Evolutionary conservation across 2,797 vertebrate genomes (phyloP).

Genomic region (Hylomyscus alleni): DNA sequence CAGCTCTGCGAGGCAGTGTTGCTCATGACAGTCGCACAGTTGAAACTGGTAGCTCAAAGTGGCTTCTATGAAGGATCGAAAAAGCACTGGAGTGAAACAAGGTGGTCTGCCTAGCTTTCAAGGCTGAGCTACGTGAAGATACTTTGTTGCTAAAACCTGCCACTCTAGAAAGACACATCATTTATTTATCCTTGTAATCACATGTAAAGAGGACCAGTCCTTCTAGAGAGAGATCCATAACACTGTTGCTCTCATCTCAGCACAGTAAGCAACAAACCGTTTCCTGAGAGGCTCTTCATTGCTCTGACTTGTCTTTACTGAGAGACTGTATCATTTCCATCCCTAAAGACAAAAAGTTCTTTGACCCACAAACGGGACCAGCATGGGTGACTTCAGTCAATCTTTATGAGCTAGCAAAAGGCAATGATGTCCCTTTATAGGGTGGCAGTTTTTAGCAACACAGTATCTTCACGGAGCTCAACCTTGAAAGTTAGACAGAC

Average conservation of each 20-base stretch:
- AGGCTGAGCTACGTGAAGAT: too few relatives aligned
- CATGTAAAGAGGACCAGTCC: slow-evolving; percentile 46
- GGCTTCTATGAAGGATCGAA: slow-evolving; percentile 64
- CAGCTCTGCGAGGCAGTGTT: slow-evolving; percentile 18
- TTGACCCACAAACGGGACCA: slow-evolving; percentile 73
- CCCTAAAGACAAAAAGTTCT: slow-evolving; percentile 65
- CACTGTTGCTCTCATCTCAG: not conserved
- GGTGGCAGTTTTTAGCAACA: slow-evolving; percentile 74
- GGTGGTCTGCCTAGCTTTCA: not conserved
- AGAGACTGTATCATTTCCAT: slow-evolving; percentile 46
- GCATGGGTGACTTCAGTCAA: slow-evolving; percentile 66
- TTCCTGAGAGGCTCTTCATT: slow-evolving; percentile 51
- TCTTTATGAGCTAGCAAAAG: slow-evolving; percentile 78
- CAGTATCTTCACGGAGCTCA: slow-evolving; percentile 60
- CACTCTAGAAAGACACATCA: too few relatives aligned
- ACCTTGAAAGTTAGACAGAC: slow-evolving; percentile 81
- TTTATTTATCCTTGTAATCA: slow-evolving; percentile 43
- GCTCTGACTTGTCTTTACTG: slow-evolving; percentile 39
- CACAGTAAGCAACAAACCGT: not conserved
- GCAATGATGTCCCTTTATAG: slow-evolving; percentile 72
- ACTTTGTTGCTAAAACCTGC: too few relatives aligned
- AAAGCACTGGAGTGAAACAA: slow-evolving; percentile 67
- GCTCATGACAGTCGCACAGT: slow-evolving; percentile 58
- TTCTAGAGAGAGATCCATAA: slow-evolving; percentile 26
- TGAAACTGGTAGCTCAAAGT: slow-evolving; percentile 69